phyloP scores from a whole-genome alignment of 1,140 invertebrate species.

The Caerostris extrusa region DNA sequence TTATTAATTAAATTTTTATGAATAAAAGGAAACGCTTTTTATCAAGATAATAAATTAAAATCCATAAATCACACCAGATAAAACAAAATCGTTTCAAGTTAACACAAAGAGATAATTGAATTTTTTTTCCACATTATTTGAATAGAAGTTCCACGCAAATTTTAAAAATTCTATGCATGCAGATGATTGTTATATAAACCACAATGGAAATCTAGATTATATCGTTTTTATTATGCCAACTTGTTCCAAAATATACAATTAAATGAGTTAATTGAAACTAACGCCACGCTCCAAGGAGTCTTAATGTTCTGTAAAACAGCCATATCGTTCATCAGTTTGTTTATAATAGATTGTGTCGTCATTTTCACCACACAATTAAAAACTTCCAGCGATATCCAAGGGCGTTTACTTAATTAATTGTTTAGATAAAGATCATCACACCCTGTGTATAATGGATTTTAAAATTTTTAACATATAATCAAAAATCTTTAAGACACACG shows the following conservation, averaged over 20 bases:
- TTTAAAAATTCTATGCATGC: background rate
- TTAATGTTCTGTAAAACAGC: background rate
- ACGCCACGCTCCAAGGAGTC: background rate
- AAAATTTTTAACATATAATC: background rate
- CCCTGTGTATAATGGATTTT: background rate
- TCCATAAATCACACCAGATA: background rate
- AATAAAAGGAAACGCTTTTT: background rate
- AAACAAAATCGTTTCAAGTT: background rate
- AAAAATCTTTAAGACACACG: background rate
- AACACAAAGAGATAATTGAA: constrained; percentile 7
- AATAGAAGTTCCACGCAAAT: background rate
- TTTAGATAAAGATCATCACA: constrained; percentile 4
- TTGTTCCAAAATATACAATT: background rate
- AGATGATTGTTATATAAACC: background rate
- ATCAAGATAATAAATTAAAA: background rate
- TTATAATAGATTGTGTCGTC: background rate
- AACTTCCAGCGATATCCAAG: background rate
- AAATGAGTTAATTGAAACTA: constrained; percentile 1
- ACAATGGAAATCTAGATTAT: background rate
- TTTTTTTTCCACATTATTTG: background rate
- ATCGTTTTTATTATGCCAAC: background rate
- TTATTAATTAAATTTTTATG: background rate
- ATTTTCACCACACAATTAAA: background rate
- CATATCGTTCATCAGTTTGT: background rate
- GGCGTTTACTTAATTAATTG: background rate